A percentile compares a stretch with the other conserved stretches of the same genome.
phyloP scores from a whole-genome alignment of 2,113 vertebrate genomes.

The Dendropsophus ebraccatus region DNA sequence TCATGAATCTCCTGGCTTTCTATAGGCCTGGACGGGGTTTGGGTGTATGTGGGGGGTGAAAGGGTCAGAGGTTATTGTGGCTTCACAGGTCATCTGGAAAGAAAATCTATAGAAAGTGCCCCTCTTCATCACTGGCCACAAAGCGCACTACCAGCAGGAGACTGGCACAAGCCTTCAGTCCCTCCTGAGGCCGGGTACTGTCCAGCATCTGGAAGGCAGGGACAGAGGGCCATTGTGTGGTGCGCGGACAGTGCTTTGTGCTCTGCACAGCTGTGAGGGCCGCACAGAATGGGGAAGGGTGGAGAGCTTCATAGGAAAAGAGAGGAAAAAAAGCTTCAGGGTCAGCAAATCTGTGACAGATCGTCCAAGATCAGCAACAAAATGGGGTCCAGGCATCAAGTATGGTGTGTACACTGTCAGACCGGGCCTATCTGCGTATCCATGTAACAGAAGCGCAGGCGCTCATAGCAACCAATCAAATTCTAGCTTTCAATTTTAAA shows the following conservation, averaged over 20 bases:
- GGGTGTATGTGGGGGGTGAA: conserved; percentile 62
- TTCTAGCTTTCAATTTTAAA: no score
- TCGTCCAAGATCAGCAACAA: conserved; percentile 63
- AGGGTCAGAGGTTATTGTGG: conserved; percentile 66
- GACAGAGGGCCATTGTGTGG: conserved; percentile 80
- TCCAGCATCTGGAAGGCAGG: conserved; percentile 75
- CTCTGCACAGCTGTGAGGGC: conserved; percentile 77
- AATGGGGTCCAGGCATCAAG: no score
- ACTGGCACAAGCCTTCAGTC: conserved; percentile 78
- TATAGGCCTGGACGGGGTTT: conserved; percentile 72
- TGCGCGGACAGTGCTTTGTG: conserved; percentile 73
- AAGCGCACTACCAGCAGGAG: conserved; percentile 81
- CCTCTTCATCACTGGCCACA: conserved; percentile 84
- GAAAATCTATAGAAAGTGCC: conserved; percentile 82
- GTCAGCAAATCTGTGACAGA: conserved; percentile 62
- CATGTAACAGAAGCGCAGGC: no score
- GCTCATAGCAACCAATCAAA: no score
- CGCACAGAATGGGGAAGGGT: conserved; percentile 61
- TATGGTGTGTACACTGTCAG: no score
- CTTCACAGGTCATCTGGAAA: conserved; percentile 73
- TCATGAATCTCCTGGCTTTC: conserved; percentile 62
- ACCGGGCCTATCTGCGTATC: no score
- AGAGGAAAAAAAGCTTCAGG: conserved; percentile 31
- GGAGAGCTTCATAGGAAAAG: conserved; percentile 28
- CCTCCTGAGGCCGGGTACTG: conserved; percentile 73